These are phyloP conservation scores for Thermophis baileyi DNA, from an alignment of 2,113 vertebrate species.

Conservation along the genomic window DNA sequence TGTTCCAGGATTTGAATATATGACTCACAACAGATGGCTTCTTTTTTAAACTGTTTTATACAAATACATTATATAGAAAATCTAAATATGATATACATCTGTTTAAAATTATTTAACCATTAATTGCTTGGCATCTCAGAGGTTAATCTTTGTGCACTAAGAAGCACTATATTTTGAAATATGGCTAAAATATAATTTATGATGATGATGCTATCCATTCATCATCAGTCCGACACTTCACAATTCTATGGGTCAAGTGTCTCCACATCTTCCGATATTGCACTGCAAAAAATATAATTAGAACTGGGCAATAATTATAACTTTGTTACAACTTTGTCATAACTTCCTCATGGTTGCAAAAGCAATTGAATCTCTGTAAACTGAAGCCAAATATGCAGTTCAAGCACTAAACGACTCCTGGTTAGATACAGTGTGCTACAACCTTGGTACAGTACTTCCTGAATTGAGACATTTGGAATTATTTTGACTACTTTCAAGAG, in stretches of 20 bases:
- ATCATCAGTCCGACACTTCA: background rate
- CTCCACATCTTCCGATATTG: background rate
- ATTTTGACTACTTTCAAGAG: background rate
- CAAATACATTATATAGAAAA: background rate
- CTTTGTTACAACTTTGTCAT: background rate
- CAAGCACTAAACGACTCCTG: background rate
- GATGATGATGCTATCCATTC: background rate
- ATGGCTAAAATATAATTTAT: background rate
- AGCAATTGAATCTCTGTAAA: background rate
- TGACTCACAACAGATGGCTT: background rate
- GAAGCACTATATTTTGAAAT: background rate
- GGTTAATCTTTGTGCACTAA: background rate
- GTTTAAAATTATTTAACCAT: background rate
- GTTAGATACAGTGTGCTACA: too few relatives aligned
- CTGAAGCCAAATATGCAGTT: background rate
- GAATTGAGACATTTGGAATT: background rate
- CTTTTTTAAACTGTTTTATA: background rate
- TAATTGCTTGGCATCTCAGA: background rate
- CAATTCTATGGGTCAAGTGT: background rate
- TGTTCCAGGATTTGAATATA: background rate
- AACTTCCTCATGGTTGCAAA: background rate
- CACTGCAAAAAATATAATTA: background rate
- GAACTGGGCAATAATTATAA: background rate
- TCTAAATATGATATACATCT: background rate
- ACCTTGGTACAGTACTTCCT: background rate